Evolutionary conservation across 2,888 invertebrate genomes (phyloP), one percentile per base, ranked within the genome.

Genomic region (Acanthoscelides obtectus): DNA sequence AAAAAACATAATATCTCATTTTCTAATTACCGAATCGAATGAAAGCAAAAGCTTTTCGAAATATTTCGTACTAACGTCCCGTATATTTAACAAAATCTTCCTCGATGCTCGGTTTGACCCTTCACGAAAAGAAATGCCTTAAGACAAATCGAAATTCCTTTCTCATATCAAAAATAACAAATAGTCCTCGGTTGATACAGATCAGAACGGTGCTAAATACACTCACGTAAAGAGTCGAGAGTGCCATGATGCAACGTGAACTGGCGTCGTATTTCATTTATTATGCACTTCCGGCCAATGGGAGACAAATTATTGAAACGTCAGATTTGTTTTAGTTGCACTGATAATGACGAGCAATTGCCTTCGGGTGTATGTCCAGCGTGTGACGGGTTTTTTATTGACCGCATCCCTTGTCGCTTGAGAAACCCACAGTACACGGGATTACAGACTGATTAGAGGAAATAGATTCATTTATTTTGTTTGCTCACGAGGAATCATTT

Each of bases 221-320:
- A 45, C 12, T 25, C 25, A 45, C 45, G 45, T 45, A 5, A 25
- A 25, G 25, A 45, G 12, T 12, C 45, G 17, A 45, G 45, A 45
- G 45, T 45, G 45, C 45, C 45, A 12, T 45, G 45, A 12, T 45
- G 45, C 45, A 45, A 45, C 45, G 45, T 66, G 68, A 20, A 65
- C 71, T 69, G 71, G 22, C 22, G 71, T 69, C 71, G 65, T 71
- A 71, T 71, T 71, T 71, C 71, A 71, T 67, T 71, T 71, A 71
- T 45, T 45, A 45, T 69, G 20, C 45, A 65, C 66, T 66, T 22
- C 64, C 68, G 66, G 71, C 64, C 68, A 66, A 65, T 71, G 66
- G 64, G 69, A 66, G 22, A 65, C 64, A 66, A 71, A 68, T 66
- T 69, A 68, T 63, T 66, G 71, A 69, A 68, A 66, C 63, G 66